phyloP scores from a whole-genome alignment of 2,888 invertebrate species.

The Halictus ligatus region DNA sequence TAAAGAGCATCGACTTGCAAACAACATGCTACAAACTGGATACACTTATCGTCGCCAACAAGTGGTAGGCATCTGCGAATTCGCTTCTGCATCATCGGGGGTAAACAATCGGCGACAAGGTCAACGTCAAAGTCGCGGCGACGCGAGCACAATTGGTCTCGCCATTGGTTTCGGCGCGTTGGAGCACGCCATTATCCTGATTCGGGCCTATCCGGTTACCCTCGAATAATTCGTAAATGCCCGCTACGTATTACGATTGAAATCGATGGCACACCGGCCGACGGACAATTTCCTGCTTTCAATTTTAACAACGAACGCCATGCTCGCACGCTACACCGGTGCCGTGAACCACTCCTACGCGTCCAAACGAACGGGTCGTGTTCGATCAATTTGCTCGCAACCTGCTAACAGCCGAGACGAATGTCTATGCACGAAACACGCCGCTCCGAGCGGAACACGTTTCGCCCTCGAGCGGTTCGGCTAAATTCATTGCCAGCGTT shows the following conservation, averaged over 20 bases:
- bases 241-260: conserved; percentile 28
- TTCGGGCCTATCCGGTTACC: not conserved
- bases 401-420: conserved; percentile 21
- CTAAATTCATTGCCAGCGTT: not conserved
- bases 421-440: conserved; percentile 27
- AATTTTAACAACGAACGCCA: conserved; percentile 51
- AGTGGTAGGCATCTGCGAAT: not conserved
- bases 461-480: not conserved
- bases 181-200: not conserved
- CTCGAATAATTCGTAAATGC: conserved; percentile 36
- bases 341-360: conserved; percentile 36
- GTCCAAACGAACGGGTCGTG: conserved; percentile 34
- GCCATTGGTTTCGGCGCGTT: not conserved
- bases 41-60: not conserved
- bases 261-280: conserved; percentile 30
- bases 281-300: conserved; percentile 62
- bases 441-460: conserved; percentile 7
- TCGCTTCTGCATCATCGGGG: not conserved
- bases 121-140: not conserved
- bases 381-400: conserved; percentile 43
- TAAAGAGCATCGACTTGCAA: no score
- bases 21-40: not conserved
- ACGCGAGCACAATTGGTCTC: not conserved
- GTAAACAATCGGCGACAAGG: not conserved
- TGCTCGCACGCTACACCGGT: conserved; percentile 44